Base-by-base conservation (phyloP, 1,140 invertebrate genomes). In the Drosophila willistoni region DNA sequence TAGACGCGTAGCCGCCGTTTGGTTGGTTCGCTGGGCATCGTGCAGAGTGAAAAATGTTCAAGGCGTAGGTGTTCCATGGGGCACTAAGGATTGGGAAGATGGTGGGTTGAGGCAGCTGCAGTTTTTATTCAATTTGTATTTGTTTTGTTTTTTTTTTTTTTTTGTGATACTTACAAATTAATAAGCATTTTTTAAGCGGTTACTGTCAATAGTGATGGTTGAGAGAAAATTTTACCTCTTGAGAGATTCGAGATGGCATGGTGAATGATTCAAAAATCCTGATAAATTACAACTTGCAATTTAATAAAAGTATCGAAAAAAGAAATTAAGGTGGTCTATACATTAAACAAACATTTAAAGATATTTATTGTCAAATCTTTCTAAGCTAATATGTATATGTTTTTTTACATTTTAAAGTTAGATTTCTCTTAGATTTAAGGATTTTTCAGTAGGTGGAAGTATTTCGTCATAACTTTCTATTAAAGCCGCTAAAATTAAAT, bases 1-100 rank as follows among this genome's bases (percentile, higher is more conserved):
- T 75, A 56, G 77, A 77, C 73, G 73, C 70, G 73, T 75, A 80
- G 78, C 79, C 77, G 77, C 69, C 77, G 77, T 71, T 80, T 1
- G 34, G 7, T 36, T 80, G 75, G 78, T 29, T 36, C 9, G 7
- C 12, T 80, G 75, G 78, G 78, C 78, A 75, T 71, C 72, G 64
- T 77, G 64, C 78, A 44, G 68, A 81, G 67, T 68, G 78, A 71
- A 81, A 81, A 71, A 79, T 74, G 70, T 70, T 62, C 29, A 29
- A 61, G 63, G 71, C 77, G 78, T 80, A 84, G 77, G 77, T 75
- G 77, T 81, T 44, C 14, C 5, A 61, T n/a, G n/a, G 33, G 39
- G 33, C 42, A 25, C 7, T 10, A n/a, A 34, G 34, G 14, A 0
- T 7, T 10, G 19, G 14, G 57, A 13, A 42, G 44, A 41, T 44